These are phyloP conservation scores for Tokudaia tokunoshimensis DNA, from an alignment of 2,797 vertebrate species.

Conservation along the genomic window DNA sequence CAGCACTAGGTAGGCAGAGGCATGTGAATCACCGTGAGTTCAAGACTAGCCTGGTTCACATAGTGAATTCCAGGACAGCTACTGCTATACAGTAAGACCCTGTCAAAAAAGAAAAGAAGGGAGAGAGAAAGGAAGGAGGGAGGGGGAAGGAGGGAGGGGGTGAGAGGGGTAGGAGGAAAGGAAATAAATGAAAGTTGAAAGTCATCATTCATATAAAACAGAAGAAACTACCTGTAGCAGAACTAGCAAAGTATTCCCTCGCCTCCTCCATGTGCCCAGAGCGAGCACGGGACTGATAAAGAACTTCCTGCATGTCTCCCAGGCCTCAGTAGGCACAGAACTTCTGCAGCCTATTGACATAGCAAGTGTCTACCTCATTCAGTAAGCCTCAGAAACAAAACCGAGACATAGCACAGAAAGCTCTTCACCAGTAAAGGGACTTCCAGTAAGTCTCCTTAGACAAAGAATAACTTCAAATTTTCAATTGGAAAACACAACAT, in stretches of 20 bases:
- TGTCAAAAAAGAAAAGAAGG: neutral
- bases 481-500: conserved; percentile 71
- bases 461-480: conserved; percentile 69
- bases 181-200: neutral
- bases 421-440: neutral
- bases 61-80: neutral
- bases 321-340: too few relatives aligned
- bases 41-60: neutral
- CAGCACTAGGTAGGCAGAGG: neutral
- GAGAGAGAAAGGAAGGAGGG: rapidly evolving
- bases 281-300: neutral
- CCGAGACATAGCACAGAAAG: neutral
- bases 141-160: neutral
- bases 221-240: neutral
- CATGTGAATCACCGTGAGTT: neutral
- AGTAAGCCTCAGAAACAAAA: conserved; percentile 43
- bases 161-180: too few relatives aligned
- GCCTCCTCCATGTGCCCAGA: neutral
- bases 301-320: neutral
- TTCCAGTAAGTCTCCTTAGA: conserved; percentile 22
- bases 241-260: neutral
- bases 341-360: neutral
- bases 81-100: neutral
- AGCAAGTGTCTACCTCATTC: neutral
- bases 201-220: neutral